Conservation (phyloP, 2,113 vertebrate genomes). For the Catharus minimus region DNA sequence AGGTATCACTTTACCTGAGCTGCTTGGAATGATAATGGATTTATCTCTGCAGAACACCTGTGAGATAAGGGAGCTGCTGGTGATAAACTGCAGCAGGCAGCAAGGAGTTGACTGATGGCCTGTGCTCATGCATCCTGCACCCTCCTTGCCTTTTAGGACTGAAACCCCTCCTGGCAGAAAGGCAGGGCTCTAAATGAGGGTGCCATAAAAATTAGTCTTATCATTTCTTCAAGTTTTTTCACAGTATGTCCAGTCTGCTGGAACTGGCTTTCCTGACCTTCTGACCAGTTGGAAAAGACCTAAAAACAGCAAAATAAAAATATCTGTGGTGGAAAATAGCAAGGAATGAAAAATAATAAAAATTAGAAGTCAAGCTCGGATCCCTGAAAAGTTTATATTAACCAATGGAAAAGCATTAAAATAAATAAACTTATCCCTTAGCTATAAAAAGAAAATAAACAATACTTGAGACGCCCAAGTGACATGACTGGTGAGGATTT, state of each 20-base stretch:
- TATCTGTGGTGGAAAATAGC: background rate
- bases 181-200: background rate
- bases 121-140: background rate
- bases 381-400: background rate
- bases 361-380: background rate
- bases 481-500: background rate
- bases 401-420: background rate
- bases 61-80: background rate
- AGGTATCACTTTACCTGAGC: slow-evolving; percentile 43
- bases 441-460: background rate
- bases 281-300: background rate
- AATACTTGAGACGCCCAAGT: background rate
- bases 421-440: background rate
- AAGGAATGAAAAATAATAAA: slow-evolving; percentile 21
- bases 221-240: background rate
- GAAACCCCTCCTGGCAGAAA: background rate
- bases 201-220: background rate
- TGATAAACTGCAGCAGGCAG: background rate
- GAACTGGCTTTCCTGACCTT: slow-evolving; percentile 18
- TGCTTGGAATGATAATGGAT: background rate
- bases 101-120: background rate
- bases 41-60: slow-evolving; percentile 37
- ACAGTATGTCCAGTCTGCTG: background rate
- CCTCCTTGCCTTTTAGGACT: background rate
- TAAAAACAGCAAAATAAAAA: slow-evolving; percentile 13